Evolutionary conservation across 1,140 invertebrate genomes (phyloP).

Genomic region (Apis laboriosa): DNA sequence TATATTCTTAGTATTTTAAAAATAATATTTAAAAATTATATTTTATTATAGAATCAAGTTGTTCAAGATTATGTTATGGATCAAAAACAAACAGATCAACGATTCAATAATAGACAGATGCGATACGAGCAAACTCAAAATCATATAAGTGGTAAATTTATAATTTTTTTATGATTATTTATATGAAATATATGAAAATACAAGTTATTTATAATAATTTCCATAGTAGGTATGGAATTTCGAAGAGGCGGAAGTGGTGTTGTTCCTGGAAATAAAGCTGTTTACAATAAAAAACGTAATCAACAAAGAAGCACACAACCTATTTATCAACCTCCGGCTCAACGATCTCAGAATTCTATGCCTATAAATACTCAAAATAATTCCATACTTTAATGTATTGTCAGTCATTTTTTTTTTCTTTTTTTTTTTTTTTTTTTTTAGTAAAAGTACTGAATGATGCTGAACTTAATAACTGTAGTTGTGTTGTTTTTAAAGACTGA

Average conservation of each 20-base stretch:
- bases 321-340: conserved; percentile 79
- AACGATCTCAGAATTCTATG: conserved; percentile 65
- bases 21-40: neutral
- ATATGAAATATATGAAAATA: neutral
- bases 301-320: conserved; percentile 76
- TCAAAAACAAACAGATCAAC: conserved; percentile 67
- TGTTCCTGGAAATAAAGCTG: conserved; percentile 56
- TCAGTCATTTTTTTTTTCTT: conserved; percentile 39
- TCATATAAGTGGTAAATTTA: conserved; percentile 70
- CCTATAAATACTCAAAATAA: conserved; percentile 60
- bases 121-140: conserved; percentile 74
- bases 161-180: neutral
- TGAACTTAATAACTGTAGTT: conserved; percentile 44
- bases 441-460: conserved; percentile 45
- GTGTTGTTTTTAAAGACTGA: conserved; percentile 53
- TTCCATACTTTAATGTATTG: conserved; percentile 61
- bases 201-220: conserved; percentile 8
- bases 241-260: conserved; percentile 69
- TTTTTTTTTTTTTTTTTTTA: too few relatives aligned
- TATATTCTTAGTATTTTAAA: neutral
- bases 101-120: conserved; percentile 66
- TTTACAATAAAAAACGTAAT: conserved; percentile 70
- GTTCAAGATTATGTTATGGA: conserved; percentile 42
- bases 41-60: conserved; percentile 26
- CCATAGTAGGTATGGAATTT: conserved; percentile 71